Evolutionary conservation across 2,797 vertebrate species (phyloP), one percentile per base, ranked within the genome.

Genomic region (Cynodonichthys magdalenae): DNA sequence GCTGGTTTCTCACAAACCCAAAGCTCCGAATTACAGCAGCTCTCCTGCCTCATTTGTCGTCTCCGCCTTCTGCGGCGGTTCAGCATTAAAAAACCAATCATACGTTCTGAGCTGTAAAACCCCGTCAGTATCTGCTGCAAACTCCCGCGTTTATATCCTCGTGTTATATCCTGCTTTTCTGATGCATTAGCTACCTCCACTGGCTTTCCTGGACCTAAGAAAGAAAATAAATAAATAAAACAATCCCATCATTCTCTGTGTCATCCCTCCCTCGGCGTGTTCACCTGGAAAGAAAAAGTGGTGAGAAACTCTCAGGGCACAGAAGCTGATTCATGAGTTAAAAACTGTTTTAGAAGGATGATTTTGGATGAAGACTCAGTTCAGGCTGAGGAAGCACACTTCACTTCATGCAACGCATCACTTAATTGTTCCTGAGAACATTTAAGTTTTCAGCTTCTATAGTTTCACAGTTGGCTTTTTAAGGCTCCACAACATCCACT

Each of bases 41-140:
- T 68, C 66, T 70, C 15, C 67, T 42, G 51, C 55, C 67, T 76
- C 63, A 54, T 69, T 47, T 63, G 65, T 36, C 52, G 65, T 65
- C 63, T 53, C 59, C 71, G 49, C 50, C 63, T 45, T 36, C 53
- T 14, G 27, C 0, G 1, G 47, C 7, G 15, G 31, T 36, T 64
- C 45, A 3, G 49, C 49, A 53, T 72, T 75, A 77, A 68, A 69
- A 73, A 76, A 50, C 60, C 64, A 70, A 81, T 76, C 69, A 52
- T 15, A 59, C 42, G 45, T 59, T 59, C 49, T 41, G n/a, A 15
- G 12, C 20, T 56, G 28, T 9, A 54, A 27, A 50, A 62, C 29
- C 50, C 12, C 6, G 34, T 51, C 18, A 47, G 47, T n/a, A n/a
- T 53, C 50, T 24, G 63, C 67, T 59, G 42, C 45, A 17, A 34